These are phyloP conservation scores for Toxonevra muliebris DNA, from an alignment of 2,888 invertebrate genomes.

Conservation along the genomic window DNA sequence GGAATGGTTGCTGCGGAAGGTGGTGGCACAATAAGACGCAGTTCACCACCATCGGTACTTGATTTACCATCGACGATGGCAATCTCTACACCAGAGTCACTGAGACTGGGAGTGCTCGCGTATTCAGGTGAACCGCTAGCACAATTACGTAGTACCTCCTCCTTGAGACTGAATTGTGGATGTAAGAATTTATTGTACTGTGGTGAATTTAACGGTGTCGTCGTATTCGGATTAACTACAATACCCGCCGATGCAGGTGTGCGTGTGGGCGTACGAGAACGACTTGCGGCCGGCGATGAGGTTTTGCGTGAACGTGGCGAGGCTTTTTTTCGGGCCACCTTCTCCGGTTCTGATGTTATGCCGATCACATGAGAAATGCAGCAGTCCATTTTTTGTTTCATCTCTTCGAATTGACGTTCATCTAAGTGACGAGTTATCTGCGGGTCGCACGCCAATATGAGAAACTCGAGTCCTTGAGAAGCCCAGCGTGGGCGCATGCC, in stretches of 20 bases:
- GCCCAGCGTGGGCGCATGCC: constrained; percentile 89
- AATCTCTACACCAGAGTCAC: constrained; percentile 52
- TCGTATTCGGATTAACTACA: constrained; percentile 50
- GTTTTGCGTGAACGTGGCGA: constrained; percentile 64
- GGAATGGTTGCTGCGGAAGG: constrained; percentile 39
- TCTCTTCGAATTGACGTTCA: constrained; percentile 80
- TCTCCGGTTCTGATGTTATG: constrained; percentile 67
- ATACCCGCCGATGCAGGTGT: constrained; percentile 63
- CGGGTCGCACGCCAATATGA: constrained; percentile 86
- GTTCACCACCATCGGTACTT: constrained; percentile 40
- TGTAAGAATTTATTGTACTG: constrained; percentile 60
- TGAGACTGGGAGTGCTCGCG: constrained; percentile 10
- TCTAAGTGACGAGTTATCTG: constrained; percentile 79
- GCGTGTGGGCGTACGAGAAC: constrained; percentile 64
- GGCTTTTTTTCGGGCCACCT: constrained; percentile 61
- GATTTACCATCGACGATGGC: constrained; percentile 52
- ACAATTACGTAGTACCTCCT: constrained; percentile 54
- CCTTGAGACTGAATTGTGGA: constrained; percentile 64
- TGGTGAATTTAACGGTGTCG: constrained; percentile 50
- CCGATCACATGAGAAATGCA: constrained; percentile 90
- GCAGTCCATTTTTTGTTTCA: constrained; percentile 82
- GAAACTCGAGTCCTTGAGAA: constrained; percentile 86
- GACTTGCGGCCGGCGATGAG: constrained; percentile 61
- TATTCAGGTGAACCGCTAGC: constrained; percentile 39
- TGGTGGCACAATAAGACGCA: constrained; percentile 59